Conservation (phyloP, 1,140 invertebrate species). For the Ceratina japonica region DNA sequence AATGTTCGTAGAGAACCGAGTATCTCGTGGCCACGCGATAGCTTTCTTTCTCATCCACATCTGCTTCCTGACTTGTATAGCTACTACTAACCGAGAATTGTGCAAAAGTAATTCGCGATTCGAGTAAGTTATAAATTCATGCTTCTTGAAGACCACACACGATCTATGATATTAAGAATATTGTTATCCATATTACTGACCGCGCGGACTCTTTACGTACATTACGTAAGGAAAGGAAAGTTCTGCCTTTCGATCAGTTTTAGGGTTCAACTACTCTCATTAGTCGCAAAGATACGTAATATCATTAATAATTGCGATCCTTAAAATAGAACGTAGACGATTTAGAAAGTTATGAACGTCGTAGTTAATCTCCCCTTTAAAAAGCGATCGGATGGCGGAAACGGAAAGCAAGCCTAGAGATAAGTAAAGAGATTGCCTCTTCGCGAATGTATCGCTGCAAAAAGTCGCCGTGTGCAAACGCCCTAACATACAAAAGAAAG, state of each 20-base stretch:
- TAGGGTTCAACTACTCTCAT: not conserved
- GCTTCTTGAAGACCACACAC: not conserved
- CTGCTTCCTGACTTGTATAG: conserved; percentile 7
- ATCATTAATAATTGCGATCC: not conserved
- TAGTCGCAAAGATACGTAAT: not conserved
- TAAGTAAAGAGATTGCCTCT: too few relatives aligned
- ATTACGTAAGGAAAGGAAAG: conserved; percentile 32
- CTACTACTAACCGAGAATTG: conserved; percentile 8
- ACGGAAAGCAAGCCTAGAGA: not conserved
- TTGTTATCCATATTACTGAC: too few relatives aligned
- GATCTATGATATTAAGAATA: too few relatives aligned
- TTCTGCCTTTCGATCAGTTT: not conserved
- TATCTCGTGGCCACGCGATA: conserved; percentile 17
- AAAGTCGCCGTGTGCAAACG: too few relatives aligned
- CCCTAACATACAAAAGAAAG: too few relatives aligned
- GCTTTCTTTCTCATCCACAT: conserved; percentile 5
- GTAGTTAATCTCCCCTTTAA: not conserved
- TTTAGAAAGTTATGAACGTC: not conserved
- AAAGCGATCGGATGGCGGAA: not conserved
- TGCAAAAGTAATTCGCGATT: conserved; percentile 8
- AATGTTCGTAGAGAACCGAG: conserved; percentile 30
- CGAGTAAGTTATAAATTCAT: conserved; percentile 8
- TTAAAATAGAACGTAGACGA: not conserved
- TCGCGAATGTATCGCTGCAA: too few relatives aligned
- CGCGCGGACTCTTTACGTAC: too few relatives aligned